A percentile compares a stretch with the other conserved stretches of the same genome.
Conservation (phyloP, 2,888 invertebrate species). For the Neria commutata region DNA sequence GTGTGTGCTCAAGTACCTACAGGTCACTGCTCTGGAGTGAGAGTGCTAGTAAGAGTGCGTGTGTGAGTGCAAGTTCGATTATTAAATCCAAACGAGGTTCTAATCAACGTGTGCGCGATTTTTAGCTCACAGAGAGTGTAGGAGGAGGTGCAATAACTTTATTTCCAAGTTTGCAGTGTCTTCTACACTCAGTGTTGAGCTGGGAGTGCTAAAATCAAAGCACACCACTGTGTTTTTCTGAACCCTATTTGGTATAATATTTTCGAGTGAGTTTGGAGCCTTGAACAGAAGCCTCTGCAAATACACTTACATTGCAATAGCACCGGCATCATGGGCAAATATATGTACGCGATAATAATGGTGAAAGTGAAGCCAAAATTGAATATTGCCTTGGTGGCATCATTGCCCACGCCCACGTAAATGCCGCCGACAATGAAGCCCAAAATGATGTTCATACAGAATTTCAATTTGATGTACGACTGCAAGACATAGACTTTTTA, state of each 20-base stretch:
- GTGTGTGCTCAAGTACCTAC: too few species aligned
- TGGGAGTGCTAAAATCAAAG: too few species aligned
- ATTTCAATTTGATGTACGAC: slow-evolving; percentile 75
- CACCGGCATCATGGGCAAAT: slow-evolving; percentile 83
- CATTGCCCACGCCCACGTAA: slow-evolving; percentile 76
- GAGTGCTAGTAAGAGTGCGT: too few species aligned
- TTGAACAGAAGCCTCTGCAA: too few species aligned
- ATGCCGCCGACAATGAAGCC: slow-evolving; percentile 74
- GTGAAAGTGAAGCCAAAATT: slow-evolving; percentile 86
- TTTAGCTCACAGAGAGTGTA: background rate
- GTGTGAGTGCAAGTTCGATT: too few species aligned
- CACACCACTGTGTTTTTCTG: too few species aligned
- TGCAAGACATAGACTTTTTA: slow-evolving; percentile 55
- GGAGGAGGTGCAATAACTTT: background rate
- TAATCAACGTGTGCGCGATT: too few species aligned
- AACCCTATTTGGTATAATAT: too few species aligned
- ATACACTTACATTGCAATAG: slow-evolving; percentile 75
- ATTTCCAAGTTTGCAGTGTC: background rate
- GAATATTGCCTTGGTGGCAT: slow-evolving; percentile 80
- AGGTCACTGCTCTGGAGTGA: too few species aligned
- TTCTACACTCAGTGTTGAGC: too few species aligned
- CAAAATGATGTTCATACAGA: slow-evolving; percentile 71
- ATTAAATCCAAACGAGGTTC: too few species aligned
- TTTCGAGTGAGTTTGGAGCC: too few species aligned
- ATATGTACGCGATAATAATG: slow-evolving; percentile 78